Evolutionary conservation across 2,888 invertebrate genomes (phyloP), one percentile per base, ranked within the genome.

Genomic region (Napeogenes inachia): DNA sequence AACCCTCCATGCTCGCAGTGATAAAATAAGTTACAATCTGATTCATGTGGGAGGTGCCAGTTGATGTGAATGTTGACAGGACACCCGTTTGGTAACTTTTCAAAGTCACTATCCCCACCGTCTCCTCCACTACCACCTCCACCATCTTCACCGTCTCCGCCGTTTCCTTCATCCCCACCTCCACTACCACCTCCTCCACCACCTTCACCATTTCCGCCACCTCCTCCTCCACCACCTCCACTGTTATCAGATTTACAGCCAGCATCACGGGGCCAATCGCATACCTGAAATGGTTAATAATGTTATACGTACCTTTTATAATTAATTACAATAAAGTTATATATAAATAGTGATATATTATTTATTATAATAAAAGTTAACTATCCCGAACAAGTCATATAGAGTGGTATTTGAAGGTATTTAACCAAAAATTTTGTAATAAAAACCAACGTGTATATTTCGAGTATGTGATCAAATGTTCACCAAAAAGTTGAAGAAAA

Each of bases 21-120:
- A 68, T 83, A 85, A 72, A 76, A 85, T 50, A 70, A 75, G 6
- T 65, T 57, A 64, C 85, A 85, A 4, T 79, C 67, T 0, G 69
- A 69, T 30, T 77, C 80, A 10, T 83, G 80, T 0, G 84, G 81
- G 2, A 85, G 55, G 0, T 82, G 74, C 3, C 72, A 60, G 21
- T 79, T 72, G 1, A 76, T 62, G 12, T 67, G 54, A 50, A 69
- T 75, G 59, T 78, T 70, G 3, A 68, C 70, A 0, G 82, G 82
- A 32, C 83, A 82, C 0, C 79, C 80, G 33, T 82, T 81, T 1
- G 73, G 73, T 30, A 50, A n/a, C 50, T 50, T 50, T 21, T 50
- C 50, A n/a, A 0, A 79, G 63, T 55, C 10, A 62, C n/a, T 54
- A 56, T 10, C 50, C 0, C 50, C 50, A 30, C 30, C 50, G 8